Evolutionary conservation across 1,140 invertebrate species (phyloP), one percentile per base, ranked within the genome.

Genomic region (Akabosia matsudoensis): DNA sequence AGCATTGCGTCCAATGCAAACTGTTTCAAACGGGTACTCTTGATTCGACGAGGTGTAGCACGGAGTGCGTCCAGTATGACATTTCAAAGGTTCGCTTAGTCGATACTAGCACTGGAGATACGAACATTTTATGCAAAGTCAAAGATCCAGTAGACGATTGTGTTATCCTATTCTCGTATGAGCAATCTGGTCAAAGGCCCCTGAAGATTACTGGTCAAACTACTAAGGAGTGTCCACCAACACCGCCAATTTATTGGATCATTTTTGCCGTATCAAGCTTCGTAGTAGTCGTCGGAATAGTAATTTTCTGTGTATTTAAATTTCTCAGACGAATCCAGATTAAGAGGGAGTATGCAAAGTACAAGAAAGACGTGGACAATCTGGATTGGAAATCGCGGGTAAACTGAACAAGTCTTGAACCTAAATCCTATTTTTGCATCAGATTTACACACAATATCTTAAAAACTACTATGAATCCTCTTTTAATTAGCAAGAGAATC

Each of bases 211-310:
- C 33, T 33, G 56, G 24, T 14, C 76, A 77, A 71, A 54, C 22
- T 16, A 45, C 28, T 33, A 77, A 77, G 34, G 76, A 77, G 71
- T 77, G 76, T 74, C 76, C 76, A 3, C 76, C 76, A 4, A n/a
- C 45, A 30, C 33, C 61, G 3, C 76, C 76, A 70, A 70, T 70
- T 22, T 54, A 56, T 4, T 77, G 76, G 76, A 77, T 77, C 33
- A 14, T 74, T 4, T 72, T n/a, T 24, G 24, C 61, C 1, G 37
- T 56, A 16, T 16, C 28, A 3, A 31, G 73, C 14, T 13, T 77
- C 34, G 73, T 77, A 0, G 1, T 77, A 0, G 24, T 77, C 18
- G 45, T 73, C 1, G n/a, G 54, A 2, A 22, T 73, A 14, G 13
- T 74, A 16, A 0, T 54, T 0, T n/a, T 71, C 26, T 77, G 76